Evolutionary conservation across 1,140 invertebrate genomes (phyloP).

Genomic region (Vollenhovia emeryi): DNA sequence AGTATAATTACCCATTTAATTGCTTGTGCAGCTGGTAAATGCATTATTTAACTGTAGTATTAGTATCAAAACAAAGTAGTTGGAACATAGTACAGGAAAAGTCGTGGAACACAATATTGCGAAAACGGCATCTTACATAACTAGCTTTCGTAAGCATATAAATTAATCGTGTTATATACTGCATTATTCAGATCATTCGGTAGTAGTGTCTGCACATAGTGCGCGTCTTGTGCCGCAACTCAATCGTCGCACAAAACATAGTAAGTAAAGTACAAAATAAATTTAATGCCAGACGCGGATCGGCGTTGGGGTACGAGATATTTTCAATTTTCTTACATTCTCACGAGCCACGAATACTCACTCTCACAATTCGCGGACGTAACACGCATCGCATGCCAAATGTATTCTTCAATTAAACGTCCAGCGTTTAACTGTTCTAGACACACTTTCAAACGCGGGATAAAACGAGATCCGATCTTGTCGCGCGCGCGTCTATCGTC

Average conservation of each 20-base stretch:
- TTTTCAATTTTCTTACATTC: background rate
- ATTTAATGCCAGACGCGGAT: background rate
- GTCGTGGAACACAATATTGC: background rate
- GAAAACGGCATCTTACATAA: background rate
- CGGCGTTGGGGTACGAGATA: background rate
- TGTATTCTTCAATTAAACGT: conserved; percentile 29
- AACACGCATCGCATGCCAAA: background rate
- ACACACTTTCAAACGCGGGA: background rate
- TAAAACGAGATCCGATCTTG: background rate
- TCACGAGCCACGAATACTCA: background rate
- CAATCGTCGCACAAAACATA: background rate
- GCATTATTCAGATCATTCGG: background rate
- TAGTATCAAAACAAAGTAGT: conserved; percentile 31
- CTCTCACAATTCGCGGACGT: background rate
- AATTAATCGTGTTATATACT: background rate
- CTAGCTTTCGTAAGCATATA: background rate
- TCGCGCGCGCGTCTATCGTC: background rate
- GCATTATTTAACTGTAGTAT: background rate
- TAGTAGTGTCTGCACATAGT: background rate
- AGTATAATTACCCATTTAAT: background rate
- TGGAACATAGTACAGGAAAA: background rate
- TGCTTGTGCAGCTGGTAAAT: conserved; percentile 46
- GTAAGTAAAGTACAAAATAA: conserved; percentile 1
- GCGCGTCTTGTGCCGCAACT: background rate
- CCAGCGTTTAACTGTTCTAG: conserved; percentile 14